These are phyloP conservation scores for Craseonycteris thonglongyai DNA, from an alignment of 2,113 vertebrate species.

Conservation along the genomic window DNA sequence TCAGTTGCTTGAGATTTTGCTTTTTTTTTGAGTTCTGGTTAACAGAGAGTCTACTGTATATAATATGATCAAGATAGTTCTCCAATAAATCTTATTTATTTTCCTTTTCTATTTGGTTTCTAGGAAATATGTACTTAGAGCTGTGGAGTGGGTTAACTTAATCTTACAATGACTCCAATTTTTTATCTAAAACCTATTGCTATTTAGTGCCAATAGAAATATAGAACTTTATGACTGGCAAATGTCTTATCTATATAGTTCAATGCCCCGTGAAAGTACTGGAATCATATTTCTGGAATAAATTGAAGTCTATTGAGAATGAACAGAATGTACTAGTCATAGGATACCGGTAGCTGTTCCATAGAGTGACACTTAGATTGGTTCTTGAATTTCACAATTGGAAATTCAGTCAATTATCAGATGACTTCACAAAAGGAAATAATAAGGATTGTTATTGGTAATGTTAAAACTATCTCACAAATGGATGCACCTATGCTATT, in stretches of 20 bases:
- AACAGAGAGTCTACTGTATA: no score
- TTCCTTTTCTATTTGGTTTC: not conserved
- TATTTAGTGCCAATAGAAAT: constrained; percentile 5
- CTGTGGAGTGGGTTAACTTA: not conserved
- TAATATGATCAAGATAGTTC: not conserved
- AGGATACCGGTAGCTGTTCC: constrained; percentile 9
- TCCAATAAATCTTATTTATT: not conserved
- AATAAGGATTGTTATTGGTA: constrained; percentile 46
- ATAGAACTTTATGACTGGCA: constrained; percentile 11
- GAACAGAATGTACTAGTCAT: not conserved
- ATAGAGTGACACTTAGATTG: constrained; percentile 11
- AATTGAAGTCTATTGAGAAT: constrained; percentile 44
- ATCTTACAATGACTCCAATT: not conserved
- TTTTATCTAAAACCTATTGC: not conserved
- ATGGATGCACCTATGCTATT: not conserved
- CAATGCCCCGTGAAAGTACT: constrained; percentile 32
- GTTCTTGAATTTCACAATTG: constrained; percentile 16
- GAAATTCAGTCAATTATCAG: constrained; percentile 52
- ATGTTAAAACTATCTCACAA: constrained; percentile 45
- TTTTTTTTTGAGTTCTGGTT: no score
- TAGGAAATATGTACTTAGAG: not conserved
- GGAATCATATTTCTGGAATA: constrained; percentile 46
- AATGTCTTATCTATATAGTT: constrained; percentile 43
- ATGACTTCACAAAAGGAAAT: constrained; percentile 43
- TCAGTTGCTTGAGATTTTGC: no score